phyloP scores from a whole-genome alignment of 2,113 vertebrate species.

The Saccopteryx leptura region DNA sequence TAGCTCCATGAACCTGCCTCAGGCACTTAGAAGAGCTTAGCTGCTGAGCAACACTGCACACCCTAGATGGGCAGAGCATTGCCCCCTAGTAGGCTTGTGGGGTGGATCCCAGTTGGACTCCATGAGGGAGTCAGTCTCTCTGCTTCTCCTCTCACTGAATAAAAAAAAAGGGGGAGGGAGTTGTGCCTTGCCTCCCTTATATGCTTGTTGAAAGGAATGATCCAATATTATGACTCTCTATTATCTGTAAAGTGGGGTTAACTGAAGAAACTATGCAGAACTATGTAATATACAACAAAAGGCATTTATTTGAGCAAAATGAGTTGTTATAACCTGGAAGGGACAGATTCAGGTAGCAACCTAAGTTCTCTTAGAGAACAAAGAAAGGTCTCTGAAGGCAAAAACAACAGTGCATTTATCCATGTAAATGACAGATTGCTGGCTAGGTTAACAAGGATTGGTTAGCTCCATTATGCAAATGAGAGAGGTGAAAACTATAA shows the following conservation, averaged over 20 bases:
- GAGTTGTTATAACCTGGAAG: not conserved
- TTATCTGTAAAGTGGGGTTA: not conserved
- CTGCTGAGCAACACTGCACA: too few species aligned
- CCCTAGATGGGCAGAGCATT: too few species aligned
- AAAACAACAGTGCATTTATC: not conserved
- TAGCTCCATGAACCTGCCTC: too few species aligned
- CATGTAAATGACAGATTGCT: not conserved
- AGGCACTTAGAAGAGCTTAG: too few species aligned
- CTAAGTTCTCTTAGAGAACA: not conserved
- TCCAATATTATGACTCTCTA: not conserved
- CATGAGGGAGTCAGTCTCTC: too few species aligned
- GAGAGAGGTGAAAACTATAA: not conserved
- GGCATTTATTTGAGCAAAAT: not conserved
- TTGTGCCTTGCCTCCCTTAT: not conserved
- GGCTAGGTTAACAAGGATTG: not conserved
- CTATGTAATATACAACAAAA: not conserved
- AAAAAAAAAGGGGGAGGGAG: too few species aligned
- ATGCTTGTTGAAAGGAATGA: not conserved
- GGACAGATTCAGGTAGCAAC: not conserved
- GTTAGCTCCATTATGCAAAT: not conserved
- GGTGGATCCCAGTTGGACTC: too few species aligned
- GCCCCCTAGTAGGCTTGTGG: too few species aligned
- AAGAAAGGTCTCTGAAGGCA: not conserved
- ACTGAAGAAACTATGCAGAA: not conserved
- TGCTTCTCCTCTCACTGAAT: too few species aligned